phyloP scores from a whole-genome alignment of 1,140 invertebrate species.

The Arion vulgaris region DNA sequence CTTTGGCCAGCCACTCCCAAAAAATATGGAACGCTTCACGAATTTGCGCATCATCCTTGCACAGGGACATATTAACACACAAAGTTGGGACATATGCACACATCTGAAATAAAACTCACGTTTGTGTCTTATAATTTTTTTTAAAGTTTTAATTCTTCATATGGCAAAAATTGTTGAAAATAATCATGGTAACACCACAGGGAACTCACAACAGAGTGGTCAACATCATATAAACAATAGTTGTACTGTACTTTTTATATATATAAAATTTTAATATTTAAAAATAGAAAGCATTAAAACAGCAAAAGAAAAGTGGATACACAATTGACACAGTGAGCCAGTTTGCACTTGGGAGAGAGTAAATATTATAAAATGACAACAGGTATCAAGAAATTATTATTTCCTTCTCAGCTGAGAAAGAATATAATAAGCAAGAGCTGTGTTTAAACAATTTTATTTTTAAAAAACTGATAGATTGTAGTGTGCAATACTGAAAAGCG shows the following conservation, averaged over 20 bases:
- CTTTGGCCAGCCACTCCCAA: no score
- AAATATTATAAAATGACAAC: neutral
- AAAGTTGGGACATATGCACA: neutral
- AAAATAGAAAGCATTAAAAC: constrained; percentile 18
- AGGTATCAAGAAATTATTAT: neutral
- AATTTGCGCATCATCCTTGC: no score
- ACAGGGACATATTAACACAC: neutral
- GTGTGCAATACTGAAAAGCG: neutral
- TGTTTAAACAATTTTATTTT: neutral
- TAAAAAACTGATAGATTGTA: neutral
- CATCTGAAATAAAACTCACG: neutral
- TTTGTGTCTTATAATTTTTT: neutral
- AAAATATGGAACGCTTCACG: no score
- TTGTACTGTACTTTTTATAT: constrained; percentile 13
- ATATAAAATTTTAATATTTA: constrained; percentile 8
- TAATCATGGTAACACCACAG: constrained; percentile 40
- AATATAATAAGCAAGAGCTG: neutral
- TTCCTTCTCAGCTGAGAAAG: neutral
- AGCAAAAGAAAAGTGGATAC: constrained; percentile 4
- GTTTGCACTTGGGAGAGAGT: neutral
- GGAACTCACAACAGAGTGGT: constrained; percentile 36
- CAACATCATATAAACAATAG: constrained; percentile 41
- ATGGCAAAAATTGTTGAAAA: constrained; percentile 41
- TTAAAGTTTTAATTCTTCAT: constrained; percentile 26
- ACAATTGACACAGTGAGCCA: constrained; percentile 3